A percentile compares a stretch with the other conserved stretches of the same genome.
phyloP scores from a whole-genome alignment of 2,888 invertebrate genomes.

The Steinernema hermaphroditum region DNA sequence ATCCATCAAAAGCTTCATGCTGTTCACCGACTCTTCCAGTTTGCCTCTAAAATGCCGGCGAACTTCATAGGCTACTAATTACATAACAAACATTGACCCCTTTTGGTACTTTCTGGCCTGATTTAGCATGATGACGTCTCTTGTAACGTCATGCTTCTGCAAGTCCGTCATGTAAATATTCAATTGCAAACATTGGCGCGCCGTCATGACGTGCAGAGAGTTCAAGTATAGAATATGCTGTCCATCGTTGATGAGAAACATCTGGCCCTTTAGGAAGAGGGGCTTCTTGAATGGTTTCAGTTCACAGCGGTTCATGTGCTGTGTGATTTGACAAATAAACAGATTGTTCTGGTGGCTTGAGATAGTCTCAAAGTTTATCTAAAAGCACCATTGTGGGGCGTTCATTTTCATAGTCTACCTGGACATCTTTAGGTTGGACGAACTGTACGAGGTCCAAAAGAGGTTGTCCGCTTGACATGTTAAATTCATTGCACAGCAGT shows the following conservation, averaged over 20 bases:
- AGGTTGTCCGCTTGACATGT: slow-evolving; percentile 52
- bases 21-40: slow-evolving; percentile 57
- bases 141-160: slow-evolving; percentile 62
- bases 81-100: no score
- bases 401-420: slow-evolving; percentile 36
- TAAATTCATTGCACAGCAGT: slow-evolving; percentile 56
- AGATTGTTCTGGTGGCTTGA: slow-evolving; percentile 55
- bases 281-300: slow-evolving; percentile 29
- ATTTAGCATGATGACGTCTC: slow-evolving; percentile 63
- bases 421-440: slow-evolving; percentile 60
- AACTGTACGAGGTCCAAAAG: slow-evolving; percentile 58
- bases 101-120: slow-evolving; percentile 63
- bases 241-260: slow-evolving; percentile 56
- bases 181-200: slow-evolving; percentile 54
- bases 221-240: slow-evolving; percentile 61
- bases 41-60: slow-evolving; percentile 58
- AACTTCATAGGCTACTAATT: no score
- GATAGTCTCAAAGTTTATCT: slow-evolving; percentile 60
- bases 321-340: slow-evolving; percentile 60
- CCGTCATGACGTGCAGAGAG: slow-evolving; percentile 60
- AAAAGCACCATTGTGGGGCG: slow-evolving; percentile 1
- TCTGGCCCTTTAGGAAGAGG: slow-evolving; percentile 48
- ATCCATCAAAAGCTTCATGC: slow-evolving; percentile 52
- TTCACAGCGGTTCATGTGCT: slow-evolving; percentile 49
- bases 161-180: slow-evolving; percentile 62